A percentile compares a stretch with the other conserved stretches of the same genome.
phyloP scores from a whole-genome alignment of 2,888 invertebrate genomes.

The Hyposoter dolosus region DNA sequence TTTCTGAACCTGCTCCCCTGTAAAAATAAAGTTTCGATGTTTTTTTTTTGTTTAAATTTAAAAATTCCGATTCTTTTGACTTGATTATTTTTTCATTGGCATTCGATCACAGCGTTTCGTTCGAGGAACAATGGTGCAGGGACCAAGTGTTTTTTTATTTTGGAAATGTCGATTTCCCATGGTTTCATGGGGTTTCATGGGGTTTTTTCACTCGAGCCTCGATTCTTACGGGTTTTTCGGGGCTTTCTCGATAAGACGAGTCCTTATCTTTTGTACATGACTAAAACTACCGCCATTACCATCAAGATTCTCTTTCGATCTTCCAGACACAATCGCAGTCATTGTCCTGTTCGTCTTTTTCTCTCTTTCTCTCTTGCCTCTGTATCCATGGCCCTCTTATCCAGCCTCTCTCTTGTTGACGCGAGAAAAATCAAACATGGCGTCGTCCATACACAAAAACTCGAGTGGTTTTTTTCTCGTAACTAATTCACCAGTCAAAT shows the following conservation, averaged over 20 bases:
- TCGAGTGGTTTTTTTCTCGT: neutral
- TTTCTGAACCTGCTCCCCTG: neutral
- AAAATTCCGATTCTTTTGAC: neutral
- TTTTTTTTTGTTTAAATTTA: neutral
- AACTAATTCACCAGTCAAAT: neutral
- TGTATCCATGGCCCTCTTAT: conserved; percentile 2
- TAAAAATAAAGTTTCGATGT: neutral
- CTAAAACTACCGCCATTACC: conserved; percentile 18
- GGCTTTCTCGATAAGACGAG: neutral
- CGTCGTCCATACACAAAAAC: neutral
- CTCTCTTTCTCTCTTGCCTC: neutral
- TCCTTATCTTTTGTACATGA: neutral
- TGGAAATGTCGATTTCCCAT: neutral
- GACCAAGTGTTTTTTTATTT: neutral
- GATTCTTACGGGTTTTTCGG: neutral
- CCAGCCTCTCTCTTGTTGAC: neutral
- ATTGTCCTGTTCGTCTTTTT: conserved; percentile 15
- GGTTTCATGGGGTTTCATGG: neutral
- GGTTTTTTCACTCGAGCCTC: neutral
- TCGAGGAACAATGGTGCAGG: neutral
- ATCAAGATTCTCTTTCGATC: conserved; percentile 38
- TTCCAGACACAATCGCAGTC: conserved; percentile 35
- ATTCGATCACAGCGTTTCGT: neutral
- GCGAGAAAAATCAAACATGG: conserved; percentile 7
- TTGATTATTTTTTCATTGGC: neutral